Evolutionary conservation across 2,797 vertebrate genomes (phyloP).

Genomic region (Crenichthys baileyi): DNA sequence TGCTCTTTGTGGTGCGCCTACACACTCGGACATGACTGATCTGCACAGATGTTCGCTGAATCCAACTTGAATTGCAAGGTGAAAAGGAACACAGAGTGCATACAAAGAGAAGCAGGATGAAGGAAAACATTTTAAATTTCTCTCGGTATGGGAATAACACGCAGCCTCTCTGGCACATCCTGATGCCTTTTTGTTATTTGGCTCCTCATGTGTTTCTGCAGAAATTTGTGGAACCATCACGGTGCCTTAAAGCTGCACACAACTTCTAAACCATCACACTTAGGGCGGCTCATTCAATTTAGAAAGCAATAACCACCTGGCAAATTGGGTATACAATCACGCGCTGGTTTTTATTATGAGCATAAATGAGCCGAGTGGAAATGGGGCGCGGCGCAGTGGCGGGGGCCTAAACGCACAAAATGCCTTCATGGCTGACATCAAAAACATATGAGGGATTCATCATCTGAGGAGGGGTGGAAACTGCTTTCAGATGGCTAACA

Average conservation of each 20-base stretch:
- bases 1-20: slow-evolving; percentile 36
- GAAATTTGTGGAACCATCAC: slow-evolving; percentile 60
- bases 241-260: slow-evolving; percentile 66
- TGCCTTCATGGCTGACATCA: slow-evolving; percentile 74
- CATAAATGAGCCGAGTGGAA: slow-evolving; percentile 75
- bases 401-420: slow-evolving; percentile 59
- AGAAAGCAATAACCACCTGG: slow-evolving; percentile 78
- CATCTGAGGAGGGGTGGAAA: slow-evolving; percentile 67
- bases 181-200: slow-evolving; percentile 39
- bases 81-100: not conserved
- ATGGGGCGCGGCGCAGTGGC: slow-evolving; percentile 57
- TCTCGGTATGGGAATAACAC: slow-evolving; percentile 31
- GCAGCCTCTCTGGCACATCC: slow-evolving; percentile 28
- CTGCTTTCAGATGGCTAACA: slow-evolving; percentile 80
- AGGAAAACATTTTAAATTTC: slow-evolving; percentile 41
- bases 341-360: slow-evolving; percentile 72
- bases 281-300: slow-evolving; percentile 77
- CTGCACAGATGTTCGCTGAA: slow-evolving; percentile 27
- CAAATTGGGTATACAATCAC: slow-evolving; percentile 77
- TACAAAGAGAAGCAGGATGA: slow-evolving; percentile 27
- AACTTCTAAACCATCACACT: slow-evolving; percentile 73
- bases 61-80: slow-evolving; percentile 8
- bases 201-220: slow-evolving; percentile 47
- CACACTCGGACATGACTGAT: slow-evolving; percentile 16
- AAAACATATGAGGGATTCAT: slow-evolving; percentile 76